These are phyloP conservation scores for Coregonus ussuriensis DNA, from an alignment of 2,797 vertebrate species.

Conservation along the genomic window DNA sequence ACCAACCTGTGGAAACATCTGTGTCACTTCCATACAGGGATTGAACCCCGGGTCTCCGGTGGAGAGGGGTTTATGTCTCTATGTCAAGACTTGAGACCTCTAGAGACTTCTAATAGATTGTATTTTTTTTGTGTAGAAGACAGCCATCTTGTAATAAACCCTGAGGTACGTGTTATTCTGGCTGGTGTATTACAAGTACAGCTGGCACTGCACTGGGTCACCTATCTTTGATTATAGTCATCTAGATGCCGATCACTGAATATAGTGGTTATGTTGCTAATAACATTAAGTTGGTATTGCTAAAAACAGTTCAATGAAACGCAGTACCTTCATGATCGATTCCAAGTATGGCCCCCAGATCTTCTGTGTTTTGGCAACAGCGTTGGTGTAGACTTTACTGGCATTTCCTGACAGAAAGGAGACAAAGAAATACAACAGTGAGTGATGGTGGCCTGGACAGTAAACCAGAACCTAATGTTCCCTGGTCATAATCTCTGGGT, in stretches of 20 bases:
- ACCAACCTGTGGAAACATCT: slow-evolving; percentile 81
- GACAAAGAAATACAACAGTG: slow-evolving; percentile 9
- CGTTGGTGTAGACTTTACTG: slow-evolving; percentile 88
- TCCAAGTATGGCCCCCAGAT: slow-evolving; percentile 93
- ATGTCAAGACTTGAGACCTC: too few relatives aligned
- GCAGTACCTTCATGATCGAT: slow-evolving; percentile 92
- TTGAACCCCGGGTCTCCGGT: too few relatives aligned
- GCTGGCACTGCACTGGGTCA: too few relatives aligned
- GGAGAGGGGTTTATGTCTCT: too few relatives aligned
- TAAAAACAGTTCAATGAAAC: neutral
- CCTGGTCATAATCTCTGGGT: neutral
- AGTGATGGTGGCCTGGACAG: neutral
- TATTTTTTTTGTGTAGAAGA: neutral
- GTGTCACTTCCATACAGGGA: too few relatives aligned
- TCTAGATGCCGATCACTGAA: too few relatives aligned
- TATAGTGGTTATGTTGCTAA: neutral
- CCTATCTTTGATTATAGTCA: too few relatives aligned
- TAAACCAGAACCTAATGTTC: neutral
- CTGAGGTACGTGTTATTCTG: too few relatives aligned
- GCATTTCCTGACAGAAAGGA: slow-evolving; percentile 82
- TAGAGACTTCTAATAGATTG: too few relatives aligned
- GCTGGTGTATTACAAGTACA: too few relatives aligned
- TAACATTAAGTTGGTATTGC: neutral
- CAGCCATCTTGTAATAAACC: too few relatives aligned
- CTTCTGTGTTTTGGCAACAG: slow-evolving; percentile 93